Evolutionary conservation across 2,113 vertebrate species (phyloP).

Genomic region (Percopsis transmontana): DNA sequence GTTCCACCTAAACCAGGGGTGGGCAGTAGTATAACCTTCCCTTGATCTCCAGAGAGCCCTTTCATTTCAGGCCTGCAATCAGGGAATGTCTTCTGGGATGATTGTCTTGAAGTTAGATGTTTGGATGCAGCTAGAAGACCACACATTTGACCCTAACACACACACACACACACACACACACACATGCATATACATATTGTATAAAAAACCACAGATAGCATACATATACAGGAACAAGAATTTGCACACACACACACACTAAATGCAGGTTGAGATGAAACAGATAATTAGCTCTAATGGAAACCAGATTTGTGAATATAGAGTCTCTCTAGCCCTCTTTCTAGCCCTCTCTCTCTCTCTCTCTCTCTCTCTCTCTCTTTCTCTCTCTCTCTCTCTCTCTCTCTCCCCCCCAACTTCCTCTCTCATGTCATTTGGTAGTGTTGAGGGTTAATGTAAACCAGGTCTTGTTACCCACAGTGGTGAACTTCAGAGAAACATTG

Average conservation of each 20-base stretch:
- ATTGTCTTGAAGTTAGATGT: constrained; percentile 26
- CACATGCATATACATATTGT: background rate
- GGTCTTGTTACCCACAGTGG: constrained; percentile 62
- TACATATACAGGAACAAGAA: constrained; percentile 9
- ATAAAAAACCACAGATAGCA: background rate
- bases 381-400: constrained; percentile 15
- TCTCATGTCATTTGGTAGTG: constrained; percentile 53
- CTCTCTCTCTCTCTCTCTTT: constrained; percentile 35
- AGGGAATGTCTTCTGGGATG: constrained; percentile 1
- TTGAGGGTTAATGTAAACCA: constrained; percentile 75
- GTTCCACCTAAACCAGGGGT: background rate
- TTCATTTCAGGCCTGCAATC: background rate
- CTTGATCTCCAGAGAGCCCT: background rate
- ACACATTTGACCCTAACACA: constrained; percentile 25
- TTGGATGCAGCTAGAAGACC: background rate
- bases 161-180: background rate
- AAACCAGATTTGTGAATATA: constrained; percentile 87
- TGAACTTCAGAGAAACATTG: constrained; percentile 38
- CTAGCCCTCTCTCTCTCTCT: constrained; percentile 67
- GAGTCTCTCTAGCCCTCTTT: constrained; percentile 41
- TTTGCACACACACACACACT: constrained; percentile 14
- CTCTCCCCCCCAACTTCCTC: constrained; percentile 39
- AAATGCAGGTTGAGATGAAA: constrained; percentile 92
- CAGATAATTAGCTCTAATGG: constrained; percentile 99
- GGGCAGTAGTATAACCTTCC: background rate